Evolutionary conservation across 92 coral and sea anemone species (phyloP).

Genomic region (Isaurus tuberculatus): DNA sequence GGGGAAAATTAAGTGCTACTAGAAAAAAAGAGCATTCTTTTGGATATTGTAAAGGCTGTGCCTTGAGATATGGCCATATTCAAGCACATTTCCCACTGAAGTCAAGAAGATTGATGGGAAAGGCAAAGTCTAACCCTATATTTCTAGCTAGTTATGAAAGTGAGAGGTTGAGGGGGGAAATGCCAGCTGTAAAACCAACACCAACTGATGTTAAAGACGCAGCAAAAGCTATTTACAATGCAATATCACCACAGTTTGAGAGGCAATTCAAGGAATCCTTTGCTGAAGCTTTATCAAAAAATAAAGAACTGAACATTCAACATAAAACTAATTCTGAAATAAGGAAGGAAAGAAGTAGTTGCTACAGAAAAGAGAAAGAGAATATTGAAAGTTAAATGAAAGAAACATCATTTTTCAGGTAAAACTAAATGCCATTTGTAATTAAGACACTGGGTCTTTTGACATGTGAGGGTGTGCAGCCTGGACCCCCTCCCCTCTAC

Average conservation of each 20-base stretch:
- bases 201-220: background rate
- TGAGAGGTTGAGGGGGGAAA: background rate
- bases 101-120: background rate
- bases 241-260: background rate
- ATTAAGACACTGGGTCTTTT: too few relatives aligned
- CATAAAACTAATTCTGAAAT: background rate
- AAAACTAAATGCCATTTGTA: too few relatives aligned
- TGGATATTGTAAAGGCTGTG: background rate
- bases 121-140: background rate
- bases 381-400: too few relatives aligned
- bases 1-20: background rate
- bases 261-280: background rate
- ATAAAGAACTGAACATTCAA: background rate
- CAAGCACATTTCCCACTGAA: conserved; percentile 3
- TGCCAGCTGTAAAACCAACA: background rate
- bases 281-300: conserved; percentile 5
- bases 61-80: background rate
- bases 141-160: background rate
- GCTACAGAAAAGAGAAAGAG: too few relatives aligned
- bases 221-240: background rate
- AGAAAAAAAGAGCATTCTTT: background rate
- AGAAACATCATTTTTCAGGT: too few relatives aligned
- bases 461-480: too few relatives aligned
- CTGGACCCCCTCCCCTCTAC: too few relatives aligned
- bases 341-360: background rate